These are phyloP conservation scores for Bubo scandiacus DNA, from an alignment of 2,113 vertebrate genomes.

Conservation along the genomic window DNA sequence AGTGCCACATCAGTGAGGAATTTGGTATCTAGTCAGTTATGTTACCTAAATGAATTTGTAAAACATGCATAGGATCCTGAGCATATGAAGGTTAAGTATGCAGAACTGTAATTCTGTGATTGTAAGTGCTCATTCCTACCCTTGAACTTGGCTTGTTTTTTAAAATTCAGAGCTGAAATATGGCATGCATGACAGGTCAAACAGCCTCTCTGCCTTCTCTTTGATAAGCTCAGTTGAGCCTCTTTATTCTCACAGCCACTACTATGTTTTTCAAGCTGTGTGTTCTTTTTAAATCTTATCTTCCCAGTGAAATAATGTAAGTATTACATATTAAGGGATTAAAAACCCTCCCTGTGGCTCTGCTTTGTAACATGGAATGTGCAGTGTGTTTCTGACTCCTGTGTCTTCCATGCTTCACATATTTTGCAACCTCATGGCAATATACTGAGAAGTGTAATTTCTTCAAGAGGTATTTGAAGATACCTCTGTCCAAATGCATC, in stretches of 20 bases:
- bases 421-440: not conserved
- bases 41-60: not conserved
- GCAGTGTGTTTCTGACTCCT: not conserved
- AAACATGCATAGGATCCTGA: not conserved
- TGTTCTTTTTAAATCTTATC: not conserved
- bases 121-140: not conserved
- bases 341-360: not conserved
- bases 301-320: not conserved
- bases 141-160: not conserved
- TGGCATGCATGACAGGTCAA: not conserved
- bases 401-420: not conserved
- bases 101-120: not conserved
- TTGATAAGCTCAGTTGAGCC: not conserved
- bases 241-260: not conserved
- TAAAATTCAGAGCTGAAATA: not conserved
- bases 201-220: not conserved
- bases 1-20: not conserved
- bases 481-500: not conserved
- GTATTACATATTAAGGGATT: not conserved
- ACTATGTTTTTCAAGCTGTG: not conserved
- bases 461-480: not conserved
- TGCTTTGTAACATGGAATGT: not conserved
- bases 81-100: not conserved
- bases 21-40: not conserved
- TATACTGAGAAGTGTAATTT: not conserved